Percentiles rank a stretch among this genome's conserved stretches.
Evolutionary conservation across 2,797 vertebrate species (phyloP).

Genomic region (Gephyroberyx darwinii): DNA sequence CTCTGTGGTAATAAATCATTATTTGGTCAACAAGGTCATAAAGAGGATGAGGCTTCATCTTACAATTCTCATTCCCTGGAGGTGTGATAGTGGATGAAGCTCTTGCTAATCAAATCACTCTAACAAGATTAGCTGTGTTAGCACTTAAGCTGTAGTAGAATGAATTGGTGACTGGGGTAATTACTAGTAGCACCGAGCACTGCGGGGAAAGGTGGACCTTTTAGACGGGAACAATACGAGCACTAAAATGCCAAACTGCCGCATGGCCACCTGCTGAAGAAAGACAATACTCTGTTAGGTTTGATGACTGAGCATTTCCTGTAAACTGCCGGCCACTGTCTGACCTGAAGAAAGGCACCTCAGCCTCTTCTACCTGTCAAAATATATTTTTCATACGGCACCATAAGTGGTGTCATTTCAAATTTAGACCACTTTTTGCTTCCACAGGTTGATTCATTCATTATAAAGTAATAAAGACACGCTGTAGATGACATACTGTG

Average conservation of each 20-base stretch:
- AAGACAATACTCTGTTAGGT: slow-evolving; percentile 71
- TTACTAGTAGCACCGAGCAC: slow-evolving; percentile 65
- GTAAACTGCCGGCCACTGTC: slow-evolving; percentile 24
- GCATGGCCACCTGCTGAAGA: slow-evolving; percentile 70
- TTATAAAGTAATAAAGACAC: too few species aligned
- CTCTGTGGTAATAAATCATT: slow-evolving; percentile 21
- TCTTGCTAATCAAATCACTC: slow-evolving; percentile 68
- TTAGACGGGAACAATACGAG: slow-evolving; percentile 47
- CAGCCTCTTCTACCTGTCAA: background rate
- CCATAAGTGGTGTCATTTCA: too few species aligned
- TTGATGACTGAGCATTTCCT: slow-evolving; percentile 28
- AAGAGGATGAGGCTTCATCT: slow-evolving; percentile 43
- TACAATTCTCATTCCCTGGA: slow-evolving; percentile 47
- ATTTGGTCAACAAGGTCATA: slow-evolving; percentile 36
- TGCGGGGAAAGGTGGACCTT: slow-evolving; percentile 49
- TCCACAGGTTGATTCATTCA: too few species aligned
- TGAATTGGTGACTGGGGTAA: slow-evolving; percentile 71
- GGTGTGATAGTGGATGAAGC: slow-evolving; percentile 58
- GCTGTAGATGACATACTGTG: too few species aligned
- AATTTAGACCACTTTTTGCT: too few species aligned
- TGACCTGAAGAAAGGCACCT: slow-evolving; percentile 1
- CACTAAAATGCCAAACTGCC: slow-evolving; percentile 65
- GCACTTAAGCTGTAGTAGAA: slow-evolving; percentile 67
- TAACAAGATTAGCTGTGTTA: slow-evolving; percentile 71
- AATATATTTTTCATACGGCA: slow-evolving; percentile 14